These are phyloP conservation scores for Cephalopachus bancanus DNA, from an alignment of 2,797 vertebrate species.

Conservation along the genomic window DNA sequence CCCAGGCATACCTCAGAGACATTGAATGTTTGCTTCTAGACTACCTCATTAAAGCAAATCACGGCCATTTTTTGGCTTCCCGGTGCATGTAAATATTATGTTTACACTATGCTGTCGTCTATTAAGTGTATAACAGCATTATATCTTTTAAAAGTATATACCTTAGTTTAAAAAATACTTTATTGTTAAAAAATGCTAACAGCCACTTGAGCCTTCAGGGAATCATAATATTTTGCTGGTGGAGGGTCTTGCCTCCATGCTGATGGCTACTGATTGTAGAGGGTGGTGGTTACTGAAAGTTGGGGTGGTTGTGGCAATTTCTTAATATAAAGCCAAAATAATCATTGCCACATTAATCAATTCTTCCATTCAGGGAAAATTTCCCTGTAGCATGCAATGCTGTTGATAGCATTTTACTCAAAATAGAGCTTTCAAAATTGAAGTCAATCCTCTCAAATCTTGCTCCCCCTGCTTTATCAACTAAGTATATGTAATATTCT, in stretches of 20 bases:
- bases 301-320: neutral
- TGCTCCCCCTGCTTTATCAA: neutral
- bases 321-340: neutral
- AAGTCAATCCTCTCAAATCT: neutral
- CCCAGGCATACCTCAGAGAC: neutral
- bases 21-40: neutral
- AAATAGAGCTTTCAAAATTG: neutral
- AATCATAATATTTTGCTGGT: neutral
- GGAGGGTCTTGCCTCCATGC: neutral
- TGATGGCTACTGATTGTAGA: neutral
- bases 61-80: neutral
- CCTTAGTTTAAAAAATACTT: neutral
- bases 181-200: neutral
- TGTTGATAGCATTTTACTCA: neutral
- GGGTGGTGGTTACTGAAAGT: neutral
- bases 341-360: neutral
- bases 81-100: neutral
- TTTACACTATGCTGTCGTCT: neutral
- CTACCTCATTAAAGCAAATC: neutral
- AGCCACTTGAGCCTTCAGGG: neutral
- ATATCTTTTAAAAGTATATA: neutral
- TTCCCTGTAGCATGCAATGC: neutral
- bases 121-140: neutral
- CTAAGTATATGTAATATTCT: neutral
- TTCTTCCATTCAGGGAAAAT: neutral